Evolutionary conservation across 2,113 vertebrate species (phyloP).

Genomic region (Elgaria multicarinata): DNA sequence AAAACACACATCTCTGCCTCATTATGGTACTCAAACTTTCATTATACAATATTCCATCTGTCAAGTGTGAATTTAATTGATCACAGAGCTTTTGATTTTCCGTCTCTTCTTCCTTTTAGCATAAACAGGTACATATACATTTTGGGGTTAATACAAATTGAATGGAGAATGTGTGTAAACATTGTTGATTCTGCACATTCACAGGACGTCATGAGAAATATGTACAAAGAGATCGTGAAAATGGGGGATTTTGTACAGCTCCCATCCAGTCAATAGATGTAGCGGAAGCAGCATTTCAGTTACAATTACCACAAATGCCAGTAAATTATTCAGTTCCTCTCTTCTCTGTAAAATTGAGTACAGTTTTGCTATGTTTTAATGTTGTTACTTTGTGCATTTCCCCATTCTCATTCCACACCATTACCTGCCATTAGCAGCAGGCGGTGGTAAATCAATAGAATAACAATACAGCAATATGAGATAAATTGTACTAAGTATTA

Average conservation of each 20-base stretch:
- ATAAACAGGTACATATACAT: slow-evolving; percentile 17
- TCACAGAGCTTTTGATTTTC: slow-evolving; percentile 36
- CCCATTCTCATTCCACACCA: background rate
- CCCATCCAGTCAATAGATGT: background rate
- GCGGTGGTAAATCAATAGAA: background rate
- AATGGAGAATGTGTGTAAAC: background rate
- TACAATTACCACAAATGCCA: background rate
- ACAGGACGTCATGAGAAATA: background rate
- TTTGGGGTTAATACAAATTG: background rate
- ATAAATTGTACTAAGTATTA: background rate
- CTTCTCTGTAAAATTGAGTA: background rate
- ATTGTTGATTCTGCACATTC: background rate
- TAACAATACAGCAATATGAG: background rate
- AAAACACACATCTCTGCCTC: slow-evolving; percentile 41
- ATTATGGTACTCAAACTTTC: slow-evolving; percentile 61
- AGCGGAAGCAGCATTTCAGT: background rate
- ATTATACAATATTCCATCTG: slow-evolving; percentile 39
- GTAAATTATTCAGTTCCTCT: background rate
- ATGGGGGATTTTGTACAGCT: background rate
- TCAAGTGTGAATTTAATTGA: slow-evolving; percentile 52
- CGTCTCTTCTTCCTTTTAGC: slow-evolving; percentile 26
- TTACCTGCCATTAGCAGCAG: background rate
- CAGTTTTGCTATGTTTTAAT: background rate
- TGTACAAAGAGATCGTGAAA: background rate
- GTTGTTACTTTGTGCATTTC: background rate